phyloP scores from a whole-genome alignment of 2,888 invertebrate genomes.

The Sinotaia quadrata region DNA sequence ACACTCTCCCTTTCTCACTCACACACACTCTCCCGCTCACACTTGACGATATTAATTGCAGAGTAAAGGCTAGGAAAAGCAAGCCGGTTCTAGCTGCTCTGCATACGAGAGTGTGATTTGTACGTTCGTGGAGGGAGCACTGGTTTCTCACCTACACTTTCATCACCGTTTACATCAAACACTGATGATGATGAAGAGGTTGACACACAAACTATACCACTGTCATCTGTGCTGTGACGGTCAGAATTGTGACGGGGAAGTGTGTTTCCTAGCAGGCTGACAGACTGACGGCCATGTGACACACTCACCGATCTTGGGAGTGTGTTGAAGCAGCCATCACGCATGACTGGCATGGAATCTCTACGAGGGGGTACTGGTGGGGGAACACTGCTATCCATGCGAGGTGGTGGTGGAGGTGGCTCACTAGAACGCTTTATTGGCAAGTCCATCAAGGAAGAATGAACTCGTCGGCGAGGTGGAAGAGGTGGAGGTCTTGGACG shows the following conservation, averaged over 20 bases:
- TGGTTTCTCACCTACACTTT: constrained; percentile 50
- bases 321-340: constrained; percentile 26
- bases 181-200: constrained; percentile 38
- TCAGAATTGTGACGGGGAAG: constrained; percentile 57
- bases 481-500: constrained; percentile 57
- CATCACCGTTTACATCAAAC: constrained; percentile 56
- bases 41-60: background rate
- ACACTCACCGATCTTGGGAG: constrained; percentile 52
- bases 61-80: background rate
- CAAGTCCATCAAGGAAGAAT: constrained; percentile 47
- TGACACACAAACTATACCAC: background rate
- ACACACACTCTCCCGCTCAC: background rate
- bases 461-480: constrained; percentile 72
- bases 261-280: constrained; percentile 47
- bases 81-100: constrained; percentile 54
- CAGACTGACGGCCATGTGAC: constrained; percentile 41
- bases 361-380: constrained; percentile 78
- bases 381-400: constrained; percentile 76
- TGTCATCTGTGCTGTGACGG: constrained; percentile 41
- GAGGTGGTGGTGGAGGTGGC: constrained; percentile 80
- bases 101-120: constrained; percentile 53
- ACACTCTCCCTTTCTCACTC: background rate
- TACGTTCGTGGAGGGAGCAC: constrained; percentile 70
- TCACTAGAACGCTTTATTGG: constrained; percentile 75
- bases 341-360: constrained; percentile 48